phyloP scores from a whole-genome alignment of 2,888 invertebrate species.

The Congeria kusceri region DNA sequence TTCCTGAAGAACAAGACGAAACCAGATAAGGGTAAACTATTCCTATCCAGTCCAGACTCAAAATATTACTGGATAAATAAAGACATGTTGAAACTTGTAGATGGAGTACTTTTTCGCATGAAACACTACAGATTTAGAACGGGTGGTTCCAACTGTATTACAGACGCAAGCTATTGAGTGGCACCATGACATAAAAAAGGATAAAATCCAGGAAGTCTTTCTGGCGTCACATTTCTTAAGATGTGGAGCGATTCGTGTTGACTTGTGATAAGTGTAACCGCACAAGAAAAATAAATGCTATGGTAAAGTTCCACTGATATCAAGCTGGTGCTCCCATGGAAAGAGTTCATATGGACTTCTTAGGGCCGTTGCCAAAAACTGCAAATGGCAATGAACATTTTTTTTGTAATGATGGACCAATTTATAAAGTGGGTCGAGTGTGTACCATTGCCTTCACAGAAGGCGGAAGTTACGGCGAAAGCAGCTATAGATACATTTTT shows the following conservation, averaged over 20 bases:
- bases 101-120: neutral
- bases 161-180: neutral
- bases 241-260: neutral
- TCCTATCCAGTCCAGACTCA: neutral
- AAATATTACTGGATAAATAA: neutral
- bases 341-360: constrained; percentile 27
- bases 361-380: constrained; percentile 29
- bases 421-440: constrained; percentile 10
- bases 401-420: neutral
- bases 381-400: neutral
- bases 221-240: neutral
- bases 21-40: neutral
- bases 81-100: neutral
- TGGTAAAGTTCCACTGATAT: constrained; percentile 1
- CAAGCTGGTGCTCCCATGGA: constrained; percentile 27
- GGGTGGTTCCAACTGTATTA: neutral
- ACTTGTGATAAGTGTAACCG: neutral
- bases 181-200: constrained; percentile 3
- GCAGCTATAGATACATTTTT: no score
- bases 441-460: neutral
- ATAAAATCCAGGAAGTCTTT: neutral
- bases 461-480: no score
- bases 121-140: neutral
- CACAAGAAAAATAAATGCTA: neutral
- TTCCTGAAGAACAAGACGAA: neutral